These are phyloP conservation scores for Exaiptasia diaphana DNA, from an alignment of 64 coral and sea anemone genomes.

Conservation along the genomic window DNA sequence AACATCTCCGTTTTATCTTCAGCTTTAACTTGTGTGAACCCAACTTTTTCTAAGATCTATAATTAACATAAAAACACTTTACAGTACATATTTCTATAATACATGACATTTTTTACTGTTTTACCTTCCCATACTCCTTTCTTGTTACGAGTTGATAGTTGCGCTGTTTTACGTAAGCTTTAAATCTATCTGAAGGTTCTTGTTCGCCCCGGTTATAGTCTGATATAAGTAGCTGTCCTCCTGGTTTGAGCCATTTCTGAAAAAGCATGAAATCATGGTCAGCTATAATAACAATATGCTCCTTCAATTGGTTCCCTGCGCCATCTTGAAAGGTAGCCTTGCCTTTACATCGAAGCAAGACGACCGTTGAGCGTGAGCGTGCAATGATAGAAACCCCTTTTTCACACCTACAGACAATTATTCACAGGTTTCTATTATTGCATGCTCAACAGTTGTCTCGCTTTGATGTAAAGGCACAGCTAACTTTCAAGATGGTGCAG, in stretches of 20 bases:
- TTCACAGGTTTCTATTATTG: too few species aligned
- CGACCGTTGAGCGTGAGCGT: too few species aligned
- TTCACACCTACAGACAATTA: too few species aligned
- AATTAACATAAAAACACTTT: background rate
- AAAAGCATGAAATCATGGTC: too few species aligned
- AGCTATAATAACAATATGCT: background rate
- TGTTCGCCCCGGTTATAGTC: slow-evolving; percentile 73
- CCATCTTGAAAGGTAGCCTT: too few species aligned
- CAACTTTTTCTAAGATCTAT: slow-evolving; percentile 86
- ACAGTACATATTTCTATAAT: background rate
- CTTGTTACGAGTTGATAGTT: slow-evolving; percentile 71
- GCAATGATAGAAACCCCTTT: too few species aligned
- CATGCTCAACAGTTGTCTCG: too few species aligned
- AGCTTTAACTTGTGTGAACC: slow-evolving; percentile 80
- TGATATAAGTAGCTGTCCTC: slow-evolving; percentile 86
- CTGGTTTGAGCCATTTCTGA: slow-evolving; percentile 99
- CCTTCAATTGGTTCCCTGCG: too few species aligned
- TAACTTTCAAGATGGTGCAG: too few species aligned
- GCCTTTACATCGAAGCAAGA: too few species aligned
- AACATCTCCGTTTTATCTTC: slow-evolving; percentile 79
- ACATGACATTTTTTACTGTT: too few species aligned
- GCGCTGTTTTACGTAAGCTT: slow-evolving; percentile 76
- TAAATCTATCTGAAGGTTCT: slow-evolving; percentile 69
- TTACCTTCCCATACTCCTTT: slow-evolving; percentile 74
- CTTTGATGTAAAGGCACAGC: too few species aligned